These are phyloP conservation scores for Poeciliopsis prolifica DNA, from an alignment of 2,113 vertebrate species.

Conservation along the genomic window DNA sequence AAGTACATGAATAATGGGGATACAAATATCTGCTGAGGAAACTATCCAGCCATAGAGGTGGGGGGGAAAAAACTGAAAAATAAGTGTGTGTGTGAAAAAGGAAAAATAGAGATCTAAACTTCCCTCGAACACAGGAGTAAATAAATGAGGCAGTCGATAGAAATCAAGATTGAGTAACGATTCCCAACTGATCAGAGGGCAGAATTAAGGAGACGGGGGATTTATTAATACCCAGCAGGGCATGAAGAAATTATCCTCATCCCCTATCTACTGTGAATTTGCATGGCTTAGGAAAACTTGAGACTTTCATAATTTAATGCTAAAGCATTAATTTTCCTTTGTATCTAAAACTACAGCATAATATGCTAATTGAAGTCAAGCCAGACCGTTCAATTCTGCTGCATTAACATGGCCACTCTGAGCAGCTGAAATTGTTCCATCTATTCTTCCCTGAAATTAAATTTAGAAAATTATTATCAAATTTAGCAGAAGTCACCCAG, in stretches of 20 bases:
- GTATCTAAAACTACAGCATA: no score
- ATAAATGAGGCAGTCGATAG: conserved; percentile 24
- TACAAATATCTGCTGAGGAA: conserved; percentile 42
- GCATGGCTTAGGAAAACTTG: no score
- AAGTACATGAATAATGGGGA: conserved; percentile 37
- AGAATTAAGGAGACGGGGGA: not conserved
- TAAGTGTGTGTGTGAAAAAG: not conserved
- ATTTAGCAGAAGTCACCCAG: no score
- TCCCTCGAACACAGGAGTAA: conserved; percentile 30
- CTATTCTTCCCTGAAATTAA: no score
- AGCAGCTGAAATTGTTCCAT: no score
- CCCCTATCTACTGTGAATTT: no score
- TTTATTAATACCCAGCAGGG: not conserved
- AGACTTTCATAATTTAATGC: no score
- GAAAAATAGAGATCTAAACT: not conserved
- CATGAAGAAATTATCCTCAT: not conserved
- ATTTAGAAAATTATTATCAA: no score
- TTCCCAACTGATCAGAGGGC: conserved; percentile 17
- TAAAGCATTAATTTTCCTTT: no score
- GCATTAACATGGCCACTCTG: no score
- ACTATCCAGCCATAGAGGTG: conserved; percentile 9
- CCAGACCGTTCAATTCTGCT: no score
- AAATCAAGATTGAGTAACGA: conserved; percentile 29
- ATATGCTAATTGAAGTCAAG: no score
- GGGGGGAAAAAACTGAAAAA: not conserved